A percentile compares a stretch with the other conserved stretches of the same genome.
Evolutionary conservation across 35 echinoderm and acorn worm genomes (phyloP).

Genomic region (Ophioderma brevispina): DNA sequence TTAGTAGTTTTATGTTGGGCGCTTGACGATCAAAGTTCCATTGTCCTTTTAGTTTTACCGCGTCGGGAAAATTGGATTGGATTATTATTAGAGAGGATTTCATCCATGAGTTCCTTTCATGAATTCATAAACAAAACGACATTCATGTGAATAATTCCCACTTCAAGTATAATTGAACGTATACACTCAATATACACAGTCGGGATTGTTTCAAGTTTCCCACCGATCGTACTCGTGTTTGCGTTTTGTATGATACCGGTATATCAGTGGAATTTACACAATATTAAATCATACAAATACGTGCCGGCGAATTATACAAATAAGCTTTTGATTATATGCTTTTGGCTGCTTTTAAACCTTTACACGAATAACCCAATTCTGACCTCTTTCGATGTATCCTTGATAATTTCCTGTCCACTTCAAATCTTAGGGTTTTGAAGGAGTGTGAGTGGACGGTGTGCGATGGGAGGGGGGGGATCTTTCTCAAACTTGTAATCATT

Average conservation of each 20-base stretch:
- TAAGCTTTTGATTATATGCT: too few relatives aligned
- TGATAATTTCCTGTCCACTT: too few relatives aligned
- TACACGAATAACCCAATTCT: too few relatives aligned
- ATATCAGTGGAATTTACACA: neutral
- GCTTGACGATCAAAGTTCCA: neutral
- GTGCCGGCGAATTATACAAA: too few relatives aligned
- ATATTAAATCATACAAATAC: neutral
- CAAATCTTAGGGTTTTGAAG: too few relatives aligned
- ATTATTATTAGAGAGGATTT: neutral
- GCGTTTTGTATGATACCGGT: neutral
- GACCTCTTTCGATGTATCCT: too few relatives aligned
- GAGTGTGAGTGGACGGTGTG: too few relatives aligned
- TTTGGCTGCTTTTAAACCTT: too few relatives aligned
- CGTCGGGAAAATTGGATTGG: neutral
- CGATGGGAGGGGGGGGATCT: too few relatives aligned
- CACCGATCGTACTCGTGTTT: neutral
- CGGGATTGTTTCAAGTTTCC: neutral
- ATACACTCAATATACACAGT: neutral
- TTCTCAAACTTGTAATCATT: too few relatives aligned
- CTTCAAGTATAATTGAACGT: too few relatives aligned
- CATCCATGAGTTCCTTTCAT: neutral
- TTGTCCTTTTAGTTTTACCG: conserved; percentile 5
- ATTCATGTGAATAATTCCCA: too few relatives aligned
- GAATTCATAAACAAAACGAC: neutral
- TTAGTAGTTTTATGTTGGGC: neutral